Conservation (phyloP, 2,797 vertebrate genomes). For the Dallia pectoralis region DNA sequence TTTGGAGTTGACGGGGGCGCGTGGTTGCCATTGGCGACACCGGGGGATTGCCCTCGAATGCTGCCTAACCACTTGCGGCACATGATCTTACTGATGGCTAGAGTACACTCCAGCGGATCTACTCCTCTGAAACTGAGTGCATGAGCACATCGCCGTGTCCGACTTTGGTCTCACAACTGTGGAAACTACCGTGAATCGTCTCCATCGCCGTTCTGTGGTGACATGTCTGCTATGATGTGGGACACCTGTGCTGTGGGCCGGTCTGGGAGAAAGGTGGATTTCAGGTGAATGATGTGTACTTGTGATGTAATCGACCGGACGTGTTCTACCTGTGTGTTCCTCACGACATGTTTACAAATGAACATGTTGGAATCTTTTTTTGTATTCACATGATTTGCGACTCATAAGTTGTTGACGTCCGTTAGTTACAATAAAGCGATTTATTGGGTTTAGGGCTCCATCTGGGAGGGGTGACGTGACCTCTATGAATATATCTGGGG, state of each 20-base stretch:
- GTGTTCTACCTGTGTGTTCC: too few species aligned
- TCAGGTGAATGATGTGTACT: neutral
- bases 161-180: neutral
- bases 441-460: neutral
- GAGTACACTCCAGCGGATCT: neutral
- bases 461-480: neutral
- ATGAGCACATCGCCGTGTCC: neutral
- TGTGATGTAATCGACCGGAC: too few species aligned
- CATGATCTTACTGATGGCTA: neutral
- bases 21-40: neutral
- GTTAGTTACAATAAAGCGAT: too few species aligned
- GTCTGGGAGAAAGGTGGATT: neutral
- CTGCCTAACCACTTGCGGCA: neutral
- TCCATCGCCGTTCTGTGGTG: neutral
- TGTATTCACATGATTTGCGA: too few species aligned
- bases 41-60: neutral
- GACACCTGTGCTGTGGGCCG: neutral
- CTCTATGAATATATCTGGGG: neutral
- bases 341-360: too few species aligned
- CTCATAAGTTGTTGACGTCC: too few species aligned
- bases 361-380: too few species aligned
- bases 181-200: neutral
- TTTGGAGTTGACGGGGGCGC: too few species aligned
- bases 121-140: neutral
- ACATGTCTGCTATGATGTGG: neutral